Percentiles rank a stretch among this genome's conserved stretches.
These are phyloP conservation scores for Pseudonaja textilis DNA, from an alignment of 2,113 vertebrate species.

Conservation along the genomic window DNA sequence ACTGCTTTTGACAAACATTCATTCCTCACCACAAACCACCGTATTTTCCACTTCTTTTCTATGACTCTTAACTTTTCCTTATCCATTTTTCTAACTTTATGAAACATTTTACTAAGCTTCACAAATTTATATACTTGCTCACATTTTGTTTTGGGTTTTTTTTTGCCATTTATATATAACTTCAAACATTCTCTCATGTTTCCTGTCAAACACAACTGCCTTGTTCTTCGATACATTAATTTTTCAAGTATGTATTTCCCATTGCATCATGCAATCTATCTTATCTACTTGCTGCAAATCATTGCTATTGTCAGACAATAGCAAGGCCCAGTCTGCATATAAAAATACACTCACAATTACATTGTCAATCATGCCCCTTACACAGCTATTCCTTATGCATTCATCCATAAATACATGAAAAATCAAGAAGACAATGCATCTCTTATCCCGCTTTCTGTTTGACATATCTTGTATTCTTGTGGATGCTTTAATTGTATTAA, in stretches of 20 bases:
- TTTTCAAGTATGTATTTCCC: neutral
- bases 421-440: neutral
- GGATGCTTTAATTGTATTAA: neutral
- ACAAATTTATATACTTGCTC: neutral
- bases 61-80: neutral
- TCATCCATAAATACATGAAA: neutral
- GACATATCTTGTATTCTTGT: neutral
- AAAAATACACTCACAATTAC: neutral
- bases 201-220: neutral
- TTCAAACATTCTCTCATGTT: neutral
- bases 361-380: neutral
- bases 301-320: neutral
- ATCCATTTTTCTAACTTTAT: neutral
- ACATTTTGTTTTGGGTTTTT: neutral
- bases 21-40: neutral
- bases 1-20: neutral
- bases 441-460: neutral
- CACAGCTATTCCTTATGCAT: neutral
- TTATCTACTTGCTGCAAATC: neutral
- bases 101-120: neutral
- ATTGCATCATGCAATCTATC: neutral
- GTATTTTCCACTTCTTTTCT: neutral
- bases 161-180: neutral
- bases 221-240: neutral
- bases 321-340: neutral